These are phyloP conservation scores for Saccopteryx leptura DNA, from an alignment of 2,113 vertebrate genomes.

Conservation along the genomic window DNA sequence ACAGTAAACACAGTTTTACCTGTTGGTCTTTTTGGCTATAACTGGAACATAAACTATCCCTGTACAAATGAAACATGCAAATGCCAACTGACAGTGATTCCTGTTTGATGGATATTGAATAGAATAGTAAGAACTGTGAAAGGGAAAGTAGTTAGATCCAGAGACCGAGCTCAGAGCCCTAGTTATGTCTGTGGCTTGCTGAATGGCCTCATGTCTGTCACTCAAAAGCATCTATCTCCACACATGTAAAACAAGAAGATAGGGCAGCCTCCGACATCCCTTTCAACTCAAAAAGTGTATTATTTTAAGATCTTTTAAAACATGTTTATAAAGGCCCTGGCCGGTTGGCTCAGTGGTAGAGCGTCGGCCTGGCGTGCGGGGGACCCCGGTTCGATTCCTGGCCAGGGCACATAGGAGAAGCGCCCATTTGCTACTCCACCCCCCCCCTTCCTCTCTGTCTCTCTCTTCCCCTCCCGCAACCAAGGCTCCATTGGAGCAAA, in stretches of 20 bases:
- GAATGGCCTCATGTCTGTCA: rapidly evolving
- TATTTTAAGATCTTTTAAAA: conserved; percentile 16
- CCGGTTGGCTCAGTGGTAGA: too few species aligned
- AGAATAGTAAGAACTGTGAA: not conserved
- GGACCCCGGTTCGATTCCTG: too few species aligned
- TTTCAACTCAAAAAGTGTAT: not conserved
- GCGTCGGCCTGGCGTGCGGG: too few species aligned
- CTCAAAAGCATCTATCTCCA: not conserved
- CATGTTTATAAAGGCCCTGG: too few species aligned
- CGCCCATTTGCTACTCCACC: too few species aligned
- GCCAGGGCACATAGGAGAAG: too few species aligned
- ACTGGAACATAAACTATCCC: not conserved
- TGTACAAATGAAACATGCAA: not conserved
- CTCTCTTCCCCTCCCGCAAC: too few species aligned
- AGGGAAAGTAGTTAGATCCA: not conserved
- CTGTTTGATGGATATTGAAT: not conserved
- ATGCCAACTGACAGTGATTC: not conserved
- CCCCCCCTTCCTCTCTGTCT: too few species aligned
- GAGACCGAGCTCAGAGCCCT: not conserved
- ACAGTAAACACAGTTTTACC: not conserved
- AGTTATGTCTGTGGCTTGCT: not conserved
- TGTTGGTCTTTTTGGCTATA: not conserved
- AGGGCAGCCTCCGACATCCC: not conserved
- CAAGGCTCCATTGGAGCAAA: too few species aligned
- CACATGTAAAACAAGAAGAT: not conserved